Base-by-base conservation (phyloP, 2,113 vertebrate species). In the Symphodus melops region DNA sequence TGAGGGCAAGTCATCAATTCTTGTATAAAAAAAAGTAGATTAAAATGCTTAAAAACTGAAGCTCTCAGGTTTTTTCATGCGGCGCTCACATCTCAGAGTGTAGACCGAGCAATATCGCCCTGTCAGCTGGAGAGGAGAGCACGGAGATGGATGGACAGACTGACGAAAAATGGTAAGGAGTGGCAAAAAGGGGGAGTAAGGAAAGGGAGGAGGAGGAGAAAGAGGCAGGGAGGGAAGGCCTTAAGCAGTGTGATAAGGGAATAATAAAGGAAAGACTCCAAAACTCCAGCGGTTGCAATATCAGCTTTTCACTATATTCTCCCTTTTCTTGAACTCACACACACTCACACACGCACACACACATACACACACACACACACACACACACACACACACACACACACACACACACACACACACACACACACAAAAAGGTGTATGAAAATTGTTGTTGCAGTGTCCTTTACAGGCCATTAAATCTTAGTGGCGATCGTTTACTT, bases 401-500 rank as follows among this genome's bases (percentile, higher is more conserved):
- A 77, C 28, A 33, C 64, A 53, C 19, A 62, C 57, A 60, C 61
- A 70, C 75, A 61, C 20, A 36, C 49, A 65, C 56, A 69, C 42
- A 44, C 1, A 44, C 12, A 14, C 42, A 44, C 42, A 9, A 8
- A 51, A 51, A 51, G 68, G 77, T 79, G 73, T 80, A 79, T 82
- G 56, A 75, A 82, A 85, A 82, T 71, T 80, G 83, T 87, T 89
- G 81, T 75, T 81, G 72, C 72, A 51, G 46, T 88, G 89, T 89
- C 89, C 90, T 91, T 88, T 91, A 90, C 84, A 84, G 82, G 66
- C 83, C 79, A 89, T 92, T 91, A 82, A 84, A 87, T 83, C 85
- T 60, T 75, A 91, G 86, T 7, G 28, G 21, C 79, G 68, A 63
- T 81, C 55, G 58, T 68, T 90, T 82, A 78, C 83, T 62, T 82